Evolutionary conservation across 2,797 vertebrate genomes (phyloP).

Genomic region (Toxotes lorentzi): DNA sequence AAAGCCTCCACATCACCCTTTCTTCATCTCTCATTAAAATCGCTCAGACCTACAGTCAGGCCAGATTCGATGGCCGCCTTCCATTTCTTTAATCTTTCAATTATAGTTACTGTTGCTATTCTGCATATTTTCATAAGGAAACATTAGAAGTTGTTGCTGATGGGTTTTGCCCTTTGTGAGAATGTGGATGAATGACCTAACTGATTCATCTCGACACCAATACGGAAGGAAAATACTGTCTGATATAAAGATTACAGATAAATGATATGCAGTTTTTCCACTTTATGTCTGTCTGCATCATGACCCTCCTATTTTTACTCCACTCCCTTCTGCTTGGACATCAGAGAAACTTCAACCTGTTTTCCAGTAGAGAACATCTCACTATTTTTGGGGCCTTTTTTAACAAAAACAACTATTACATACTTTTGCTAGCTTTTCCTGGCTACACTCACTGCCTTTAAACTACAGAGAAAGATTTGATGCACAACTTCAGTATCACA

Average conservation of each 20-base stretch:
- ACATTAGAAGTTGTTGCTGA: slow-evolving; percentile 73
- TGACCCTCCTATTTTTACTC: slow-evolving; percentile 33
- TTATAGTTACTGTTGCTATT: slow-evolving; percentile 73
- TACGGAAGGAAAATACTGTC: slow-evolving; percentile 45
- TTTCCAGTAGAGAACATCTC: slow-evolving; percentile 23
- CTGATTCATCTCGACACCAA: slow-evolving; percentile 72
- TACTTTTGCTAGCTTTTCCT: neutral
- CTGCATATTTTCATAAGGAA: slow-evolving; percentile 81
- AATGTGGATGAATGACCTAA: slow-evolving; percentile 71
- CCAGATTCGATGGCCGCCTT: slow-evolving; percentile 65
- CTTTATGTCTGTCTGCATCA: slow-evolving; percentile 17
- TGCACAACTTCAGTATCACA: neutral
- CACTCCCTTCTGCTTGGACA: slow-evolving; percentile 27
- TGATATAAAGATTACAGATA: slow-evolving; percentile 55
- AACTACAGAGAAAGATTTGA: slow-evolving; percentile 27
- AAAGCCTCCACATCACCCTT: slow-evolving; percentile 66
- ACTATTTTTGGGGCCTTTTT: slow-evolving; percentile 7
- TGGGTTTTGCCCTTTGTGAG: slow-evolving; percentile 63
- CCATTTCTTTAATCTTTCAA: slow-evolving; percentile 83
- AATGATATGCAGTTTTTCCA: slow-evolving; percentile 43
- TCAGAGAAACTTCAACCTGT: slow-evolving; percentile 36
- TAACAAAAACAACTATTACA: neutral
- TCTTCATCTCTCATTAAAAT: slow-evolving; percentile 76
- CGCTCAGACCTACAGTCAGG: slow-evolving; percentile 45
- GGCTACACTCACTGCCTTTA: slow-evolving; percentile 4